Base-by-base conservation (phyloP, 2,888 invertebrate genomes). In the Perizoma flavofasciatum region DNA sequence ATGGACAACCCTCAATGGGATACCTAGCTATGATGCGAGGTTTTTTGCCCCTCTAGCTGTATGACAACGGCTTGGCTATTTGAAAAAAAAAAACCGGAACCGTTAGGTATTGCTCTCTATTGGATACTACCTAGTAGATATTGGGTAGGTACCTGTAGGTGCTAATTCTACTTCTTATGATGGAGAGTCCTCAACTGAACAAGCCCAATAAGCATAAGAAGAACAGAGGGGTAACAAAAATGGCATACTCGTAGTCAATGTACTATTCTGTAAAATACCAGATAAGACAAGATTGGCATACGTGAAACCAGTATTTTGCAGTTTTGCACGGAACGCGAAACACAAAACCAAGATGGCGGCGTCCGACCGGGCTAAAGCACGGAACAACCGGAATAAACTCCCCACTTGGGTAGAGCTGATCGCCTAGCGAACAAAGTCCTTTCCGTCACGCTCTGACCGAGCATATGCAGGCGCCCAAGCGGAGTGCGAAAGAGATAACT, bases 351-450 rank as follows among this genome's bases (percentile, higher is more conserved):
- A 69, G 47, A 69, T 69, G 70, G 67, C 68, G 61, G 63, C 54
- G 49, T 47, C 9, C 37, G 55, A 54, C 59, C 50, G 51, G 58
- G 55, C 51, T 53, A 47, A 54, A 59, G 61, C 59, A 63, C 63
- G 70, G 79, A 82, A 80, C 81, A 85, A 81, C 62, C 85, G 83
- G 84, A 82, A 86, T 85, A 84, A 58, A 83, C 83, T 83, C 83
- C 81, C 79, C 76, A 76, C 79, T 78, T 68, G 66, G 73, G 76
- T 77, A 75, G 79, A 71, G 70, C 73, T 64, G 64, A 48, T 60
- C 50, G 50, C 56, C 68, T 77, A 72, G 71, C 37, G 37, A 7
- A 61, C 65, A 61, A 22, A 22, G 22, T 22, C 1, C 66, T 69
- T 59, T 67, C 70, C 70, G 51, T 82, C 79, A 65, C 81, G 65